Evolutionary conservation across 2,888 invertebrate species (phyloP).

Genomic region (Unio delphinus): DNA sequence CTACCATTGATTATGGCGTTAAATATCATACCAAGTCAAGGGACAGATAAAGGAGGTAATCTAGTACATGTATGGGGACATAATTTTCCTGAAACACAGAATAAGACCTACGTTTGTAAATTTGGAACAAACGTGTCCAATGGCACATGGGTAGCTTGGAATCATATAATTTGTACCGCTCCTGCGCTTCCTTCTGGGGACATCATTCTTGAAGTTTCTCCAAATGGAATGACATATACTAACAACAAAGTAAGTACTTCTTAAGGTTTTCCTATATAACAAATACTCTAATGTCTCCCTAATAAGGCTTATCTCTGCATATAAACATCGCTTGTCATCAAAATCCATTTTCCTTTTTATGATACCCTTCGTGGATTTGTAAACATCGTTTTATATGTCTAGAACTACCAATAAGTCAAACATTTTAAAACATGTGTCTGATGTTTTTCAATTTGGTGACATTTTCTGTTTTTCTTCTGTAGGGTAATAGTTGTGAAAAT

Average conservation of each 20-base stretch:
- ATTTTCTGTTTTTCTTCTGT: no score
- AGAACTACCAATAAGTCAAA: no score
- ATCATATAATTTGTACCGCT: constrained; percentile 8
- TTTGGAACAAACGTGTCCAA: constrained; percentile 21
- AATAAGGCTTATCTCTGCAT: no score
- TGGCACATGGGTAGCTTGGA: constrained; percentile 26
- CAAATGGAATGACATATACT: constrained; percentile 19
- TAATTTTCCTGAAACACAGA: constrained; percentile 34
- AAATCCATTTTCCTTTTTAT: no score
- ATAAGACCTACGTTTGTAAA: constrained; percentile 25
- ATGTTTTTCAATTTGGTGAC: no score
- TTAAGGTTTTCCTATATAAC: no score
- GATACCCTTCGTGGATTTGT: no score
- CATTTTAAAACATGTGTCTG: no score
- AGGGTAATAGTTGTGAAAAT: no score
- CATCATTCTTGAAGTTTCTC: constrained; percentile 21
- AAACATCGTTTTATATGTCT: no score
- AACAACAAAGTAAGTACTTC: constrained; percentile 17
- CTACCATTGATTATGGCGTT: constrained; percentile 29
- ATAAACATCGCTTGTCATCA: no score
- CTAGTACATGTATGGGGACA: constrained; percentile 32
- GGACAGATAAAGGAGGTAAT: constrained; percentile 19
- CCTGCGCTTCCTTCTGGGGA: constrained; percentile 13
- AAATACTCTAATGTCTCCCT: no score
- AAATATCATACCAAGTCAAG: constrained; percentile 18